phyloP scores from a whole-genome alignment of 2,113 vertebrate genomes.

The Nycticryphes semicollaris region DNA sequence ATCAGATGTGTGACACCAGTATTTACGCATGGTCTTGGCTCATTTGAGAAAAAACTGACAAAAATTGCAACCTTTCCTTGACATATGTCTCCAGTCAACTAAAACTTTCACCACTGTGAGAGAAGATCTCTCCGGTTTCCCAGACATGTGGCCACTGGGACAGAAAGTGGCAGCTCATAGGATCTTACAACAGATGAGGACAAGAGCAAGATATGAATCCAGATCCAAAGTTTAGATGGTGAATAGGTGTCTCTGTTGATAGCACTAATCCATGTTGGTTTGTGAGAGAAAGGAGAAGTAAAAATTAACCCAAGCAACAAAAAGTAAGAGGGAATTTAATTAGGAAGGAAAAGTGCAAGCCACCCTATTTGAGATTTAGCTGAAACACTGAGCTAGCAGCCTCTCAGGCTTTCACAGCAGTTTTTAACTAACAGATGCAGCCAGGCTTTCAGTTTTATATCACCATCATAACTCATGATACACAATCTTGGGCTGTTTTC shows the following conservation, averaged over 20 bases:
- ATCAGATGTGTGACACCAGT: neutral
- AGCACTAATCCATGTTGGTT: neutral
- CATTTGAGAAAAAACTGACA: neutral
- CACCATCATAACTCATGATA: slow-evolving; percentile 64
- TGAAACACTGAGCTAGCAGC: neutral
- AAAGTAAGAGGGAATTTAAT: neutral
- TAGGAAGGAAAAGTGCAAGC: neutral
- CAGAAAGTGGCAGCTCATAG: neutral
- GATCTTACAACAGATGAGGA: neutral
- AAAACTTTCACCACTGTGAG: neutral
- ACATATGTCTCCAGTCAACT: neutral
- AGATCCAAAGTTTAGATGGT: neutral
- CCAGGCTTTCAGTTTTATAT: slow-evolving; percentile 61
- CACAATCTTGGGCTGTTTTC: slow-evolving; percentile 58
- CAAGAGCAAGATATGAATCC: neutral
- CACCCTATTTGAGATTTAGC: neutral
- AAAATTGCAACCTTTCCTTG: neutral
- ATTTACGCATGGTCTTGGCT: fast-evolving
- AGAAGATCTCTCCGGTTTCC: neutral
- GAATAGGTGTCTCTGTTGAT: neutral
- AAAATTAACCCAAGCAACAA: neutral
- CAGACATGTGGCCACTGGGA: neutral
- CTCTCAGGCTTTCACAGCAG: slow-evolving; percentile 26
- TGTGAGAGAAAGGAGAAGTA: neutral
- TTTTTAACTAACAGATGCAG: slow-evolving; percentile 63